Conservation (phyloP, 2,888 invertebrate species). For the Boloria euphrosyne region DNA sequence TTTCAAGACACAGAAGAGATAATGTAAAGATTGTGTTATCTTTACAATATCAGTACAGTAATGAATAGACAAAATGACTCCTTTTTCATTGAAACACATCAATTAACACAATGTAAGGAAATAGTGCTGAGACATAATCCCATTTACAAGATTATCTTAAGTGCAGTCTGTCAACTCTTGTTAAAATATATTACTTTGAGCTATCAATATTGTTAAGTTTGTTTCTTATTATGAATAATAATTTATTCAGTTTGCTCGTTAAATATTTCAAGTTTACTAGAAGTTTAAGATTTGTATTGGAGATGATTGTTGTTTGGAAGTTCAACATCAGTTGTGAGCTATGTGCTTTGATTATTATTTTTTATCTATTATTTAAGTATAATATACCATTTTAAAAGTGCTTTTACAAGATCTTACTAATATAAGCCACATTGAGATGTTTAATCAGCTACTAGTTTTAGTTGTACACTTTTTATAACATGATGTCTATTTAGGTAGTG, state of each 20-base stretch:
- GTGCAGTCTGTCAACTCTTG: conserved; percentile 74
- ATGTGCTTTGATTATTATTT: conserved; percentile 77
- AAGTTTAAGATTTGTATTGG: conserved; percentile 79
- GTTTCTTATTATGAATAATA: conserved; percentile 80
- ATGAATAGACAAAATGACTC: conserved; percentile 71
- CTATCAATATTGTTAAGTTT: conserved; percentile 82
- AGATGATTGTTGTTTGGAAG: conserved; percentile 77
- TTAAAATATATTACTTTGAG: conserved; percentile 81
- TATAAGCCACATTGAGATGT: conserved; percentile 81
- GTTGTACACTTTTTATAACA: conserved; percentile 83
- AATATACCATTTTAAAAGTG: conserved; percentile 79
- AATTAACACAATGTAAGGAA: conserved; percentile 59
- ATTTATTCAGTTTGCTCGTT: conserved; percentile 83
- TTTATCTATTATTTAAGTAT: conserved; percentile 81
- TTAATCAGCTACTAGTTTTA: conserved; percentile 82
- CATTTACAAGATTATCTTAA: conserved; percentile 58
- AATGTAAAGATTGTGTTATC: conserved; percentile 69
- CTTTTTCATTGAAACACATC: conserved; percentile 71
- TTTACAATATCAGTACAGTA: conserved; percentile 80
- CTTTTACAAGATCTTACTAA: conserved; percentile 82
- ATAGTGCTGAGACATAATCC: conserved; percentile 59
- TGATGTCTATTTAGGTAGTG: conserved; percentile 82
- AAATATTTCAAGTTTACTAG: conserved; percentile 82
- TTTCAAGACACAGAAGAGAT: conserved; percentile 82
- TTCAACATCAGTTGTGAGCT: conserved; percentile 77